Evolutionary conservation across 2,888 invertebrate species (phyloP).

Genomic region (Tipula lateralis): DNA sequence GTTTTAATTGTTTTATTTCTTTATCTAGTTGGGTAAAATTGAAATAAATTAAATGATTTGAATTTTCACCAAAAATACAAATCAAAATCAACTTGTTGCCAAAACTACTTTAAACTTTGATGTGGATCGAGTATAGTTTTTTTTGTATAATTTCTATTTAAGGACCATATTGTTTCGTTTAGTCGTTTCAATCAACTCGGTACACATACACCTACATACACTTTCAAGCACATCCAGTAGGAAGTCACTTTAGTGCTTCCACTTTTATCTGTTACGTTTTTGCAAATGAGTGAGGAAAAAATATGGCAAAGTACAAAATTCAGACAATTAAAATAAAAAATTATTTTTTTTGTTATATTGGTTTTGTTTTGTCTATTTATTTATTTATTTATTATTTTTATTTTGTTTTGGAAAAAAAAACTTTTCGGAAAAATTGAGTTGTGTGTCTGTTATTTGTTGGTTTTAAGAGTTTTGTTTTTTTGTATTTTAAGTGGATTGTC

Average conservation of each 20-base stretch:
- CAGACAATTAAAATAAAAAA: neutral
- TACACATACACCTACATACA: neutral
- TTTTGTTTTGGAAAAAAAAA: neutral
- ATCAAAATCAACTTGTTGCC: slow-evolving; percentile 4
- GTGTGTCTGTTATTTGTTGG: slow-evolving; percentile 19
- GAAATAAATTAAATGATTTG: slow-evolving; percentile 1
- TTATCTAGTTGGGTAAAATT: neutral
- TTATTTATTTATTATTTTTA: neutral
- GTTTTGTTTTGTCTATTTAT: slow-evolving; percentile 9
- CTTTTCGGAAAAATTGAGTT: slow-evolving; percentile 8
- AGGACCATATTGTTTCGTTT: neutral
- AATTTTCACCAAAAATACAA: neutral
- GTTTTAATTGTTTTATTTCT: neutral
- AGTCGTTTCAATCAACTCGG: neutral
- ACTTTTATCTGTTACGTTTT: neutral
- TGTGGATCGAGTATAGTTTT: too few species aligned
- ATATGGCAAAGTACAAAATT: neutral
- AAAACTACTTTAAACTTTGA: neutral
- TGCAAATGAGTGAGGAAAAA: neutral
- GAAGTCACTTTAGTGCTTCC: neutral
- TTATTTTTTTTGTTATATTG: neutral
- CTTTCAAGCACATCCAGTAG: neutral
- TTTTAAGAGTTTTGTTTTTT: slow-evolving; percentile 7
- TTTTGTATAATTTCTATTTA: neutral
- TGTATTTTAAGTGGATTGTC: slow-evolving; percentile 8